Evolutionary conservation across 2,888 invertebrate genomes (phyloP), one percentile per base, ranked within the genome.

Genomic region (Chironomus riparius): DNA sequence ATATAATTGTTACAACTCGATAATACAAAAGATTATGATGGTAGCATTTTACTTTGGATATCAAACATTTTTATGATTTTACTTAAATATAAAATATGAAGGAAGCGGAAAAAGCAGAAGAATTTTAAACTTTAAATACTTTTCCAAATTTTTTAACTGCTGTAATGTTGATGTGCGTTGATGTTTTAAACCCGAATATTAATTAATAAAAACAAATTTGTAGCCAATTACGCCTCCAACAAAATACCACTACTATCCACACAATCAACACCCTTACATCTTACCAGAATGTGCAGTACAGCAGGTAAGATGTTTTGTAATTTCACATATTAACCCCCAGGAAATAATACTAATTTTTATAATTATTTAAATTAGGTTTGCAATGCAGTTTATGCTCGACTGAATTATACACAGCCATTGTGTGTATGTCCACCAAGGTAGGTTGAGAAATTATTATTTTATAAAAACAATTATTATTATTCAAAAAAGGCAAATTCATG

Each of bases 261-360:
- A 95, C 86, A 94, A 95, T 85, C 94, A 95, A 85, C 94, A 95
- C 85, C 92, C 94, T 81, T 95, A 95, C 85, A 86, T 94, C 81
- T 87, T 96, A 80, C 95, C 95, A 78, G 95, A 95, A 85, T 96
- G 96, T 85, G 95, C 95, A 79, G 93, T 95, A 80, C 95, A 96
- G 85, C 95, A 96, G 87, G 93, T 90, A 82, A 80, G 38, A n/a
- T 56, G 18, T 69, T 56, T 21, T 21, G 21, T 74, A 12, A 28
- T 24, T 18, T 22, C 6, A n/a, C 38, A 2, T 56, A 47, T 4
- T 74, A 3, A 24, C 2, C 2, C 3, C 2, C 22, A 24, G 3
- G 2, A 24, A 24, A 3, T 24, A 24, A 24, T 24, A 3, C 2
- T 24, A 24, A 24, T 24, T 24, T 24, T 24, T 24, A 24, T 24